Conservation (phyloP, 2,113 vertebrate genomes). For the Eudyptes chrysolophus region DNA sequence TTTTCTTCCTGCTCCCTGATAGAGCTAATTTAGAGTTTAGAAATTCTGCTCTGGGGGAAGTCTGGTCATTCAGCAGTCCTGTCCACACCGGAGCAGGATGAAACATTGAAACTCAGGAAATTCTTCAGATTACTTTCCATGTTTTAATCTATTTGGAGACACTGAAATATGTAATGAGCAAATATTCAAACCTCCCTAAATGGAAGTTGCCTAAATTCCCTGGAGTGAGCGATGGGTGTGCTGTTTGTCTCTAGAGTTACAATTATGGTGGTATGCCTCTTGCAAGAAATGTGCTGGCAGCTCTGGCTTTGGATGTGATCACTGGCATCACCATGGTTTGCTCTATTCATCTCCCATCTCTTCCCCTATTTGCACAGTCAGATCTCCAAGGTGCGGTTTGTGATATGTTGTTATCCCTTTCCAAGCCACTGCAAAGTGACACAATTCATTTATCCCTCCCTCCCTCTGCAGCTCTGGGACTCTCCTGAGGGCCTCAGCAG, state of each 20-base stretch:
- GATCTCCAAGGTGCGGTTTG: background rate
- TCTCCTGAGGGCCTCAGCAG: constrained; percentile 30
- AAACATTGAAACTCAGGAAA: background rate
- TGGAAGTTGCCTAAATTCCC: background rate
- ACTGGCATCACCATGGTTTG: background rate
- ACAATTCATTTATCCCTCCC: constrained; percentile 41
- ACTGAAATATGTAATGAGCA: background rate
- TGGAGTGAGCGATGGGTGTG: background rate
- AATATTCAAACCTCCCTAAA: background rate
- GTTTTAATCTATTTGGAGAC: background rate
- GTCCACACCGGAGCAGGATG: background rate
- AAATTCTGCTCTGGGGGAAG: background rate
- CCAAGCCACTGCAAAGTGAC: constrained; percentile 33
- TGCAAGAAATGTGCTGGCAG: background rate
- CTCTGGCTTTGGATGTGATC: background rate
- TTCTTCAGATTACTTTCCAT: background rate
- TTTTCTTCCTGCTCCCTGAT: background rate
- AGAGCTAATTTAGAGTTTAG: background rate
- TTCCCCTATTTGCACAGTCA: background rate
- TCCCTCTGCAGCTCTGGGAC: background rate
- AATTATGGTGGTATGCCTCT: background rate
- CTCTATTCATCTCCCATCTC: background rate
- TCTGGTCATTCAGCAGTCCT: background rate
- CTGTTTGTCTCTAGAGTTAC: background rate
- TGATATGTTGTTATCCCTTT: background rate